Percentiles rank a stretch among this genome's conserved stretches.
Conservation (phyloP, 2,113 vertebrate species). For the Thunnus thynnus region DNA sequence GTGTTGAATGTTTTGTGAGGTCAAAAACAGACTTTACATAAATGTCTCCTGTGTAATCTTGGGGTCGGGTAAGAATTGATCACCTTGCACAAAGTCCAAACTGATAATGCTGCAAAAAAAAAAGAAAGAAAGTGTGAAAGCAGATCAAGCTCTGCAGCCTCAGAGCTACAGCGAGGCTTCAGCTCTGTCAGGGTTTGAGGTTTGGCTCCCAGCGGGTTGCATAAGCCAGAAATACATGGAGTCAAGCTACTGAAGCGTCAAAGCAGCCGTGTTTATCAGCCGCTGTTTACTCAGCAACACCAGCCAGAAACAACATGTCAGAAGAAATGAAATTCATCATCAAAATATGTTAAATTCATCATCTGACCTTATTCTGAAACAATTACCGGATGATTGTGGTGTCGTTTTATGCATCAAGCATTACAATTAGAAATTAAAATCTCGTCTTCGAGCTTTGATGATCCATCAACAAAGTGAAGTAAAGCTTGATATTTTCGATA, state of each 20-base stretch:
- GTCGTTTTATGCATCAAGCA: background rate
- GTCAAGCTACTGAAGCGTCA: constrained; percentile 31
- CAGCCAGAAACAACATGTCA: background rate
- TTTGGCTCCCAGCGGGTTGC: constrained; percentile 31
- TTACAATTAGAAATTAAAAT: too few relatives aligned
- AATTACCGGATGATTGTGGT: too few relatives aligned
- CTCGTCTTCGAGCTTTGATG: background rate
- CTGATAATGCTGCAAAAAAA: background rate
- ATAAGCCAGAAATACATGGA: constrained; percentile 13
- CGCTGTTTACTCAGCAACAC: background rate
- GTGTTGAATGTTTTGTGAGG: background rate
- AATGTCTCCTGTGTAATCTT: background rate
- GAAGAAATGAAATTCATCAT: background rate
- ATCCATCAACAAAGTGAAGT: background rate
- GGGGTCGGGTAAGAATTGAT: background rate
- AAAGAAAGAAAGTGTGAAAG: background rate
- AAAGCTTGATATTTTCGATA: constrained; percentile 20
- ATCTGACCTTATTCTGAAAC: background rate
- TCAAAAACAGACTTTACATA: background rate
- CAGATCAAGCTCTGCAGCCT: constrained; percentile 2
- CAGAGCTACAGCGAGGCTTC: constrained; percentile 15
- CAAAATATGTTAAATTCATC: background rate
- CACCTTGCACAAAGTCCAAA: constrained; percentile 31
- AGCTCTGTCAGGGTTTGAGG: constrained; percentile 33
- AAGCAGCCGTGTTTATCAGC: constrained; percentile 17